Evolutionary conservation across 2,888 invertebrate species (phyloP).

Genomic region (Nebria salina): DNA sequence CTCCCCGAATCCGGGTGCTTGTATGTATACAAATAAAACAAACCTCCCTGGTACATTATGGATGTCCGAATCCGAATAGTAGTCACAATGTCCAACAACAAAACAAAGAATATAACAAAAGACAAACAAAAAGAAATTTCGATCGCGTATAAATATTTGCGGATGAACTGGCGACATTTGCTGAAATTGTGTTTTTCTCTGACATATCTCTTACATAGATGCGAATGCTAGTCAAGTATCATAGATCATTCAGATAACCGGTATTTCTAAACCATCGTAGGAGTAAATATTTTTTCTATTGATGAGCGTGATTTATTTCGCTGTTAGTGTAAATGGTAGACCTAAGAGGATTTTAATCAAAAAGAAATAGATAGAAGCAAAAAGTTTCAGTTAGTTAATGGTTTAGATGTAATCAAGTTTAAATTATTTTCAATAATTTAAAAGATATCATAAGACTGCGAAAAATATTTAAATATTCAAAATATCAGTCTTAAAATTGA

Average conservation of each 20-base stretch:
- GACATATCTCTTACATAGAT: conserved; percentile 10
- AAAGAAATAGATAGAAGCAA: no score
- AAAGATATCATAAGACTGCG: no score
- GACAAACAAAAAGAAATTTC: conserved; percentile 37
- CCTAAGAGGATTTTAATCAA: no score
- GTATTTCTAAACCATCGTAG: background rate
- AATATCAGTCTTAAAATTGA: background rate
- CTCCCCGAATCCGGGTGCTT: background rate
- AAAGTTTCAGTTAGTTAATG: no score
- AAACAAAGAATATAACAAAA: conserved; percentile 39
- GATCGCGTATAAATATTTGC: conserved; percentile 44
- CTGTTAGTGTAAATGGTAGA: no score
- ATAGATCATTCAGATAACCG: background rate
- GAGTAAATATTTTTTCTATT: conserved; percentile 2
- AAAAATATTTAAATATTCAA: no score
- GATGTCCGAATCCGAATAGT: conserved; percentile 44
- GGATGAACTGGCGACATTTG: conserved; percentile 40
- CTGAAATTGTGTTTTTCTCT: conserved; percentile 42
- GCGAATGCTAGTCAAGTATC: background rate
- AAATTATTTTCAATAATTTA: no score
- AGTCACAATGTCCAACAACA: conserved; percentile 21
- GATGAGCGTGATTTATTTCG: background rate
- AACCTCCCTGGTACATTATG: conserved; percentile 37
- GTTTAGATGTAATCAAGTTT: no score
- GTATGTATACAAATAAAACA: conserved; percentile 43